Evolutionary conservation across 2,797 vertebrate species (phyloP), one percentile per base, ranked within the genome.

Genomic region (Pteronotus mesoamericanus): DNA sequence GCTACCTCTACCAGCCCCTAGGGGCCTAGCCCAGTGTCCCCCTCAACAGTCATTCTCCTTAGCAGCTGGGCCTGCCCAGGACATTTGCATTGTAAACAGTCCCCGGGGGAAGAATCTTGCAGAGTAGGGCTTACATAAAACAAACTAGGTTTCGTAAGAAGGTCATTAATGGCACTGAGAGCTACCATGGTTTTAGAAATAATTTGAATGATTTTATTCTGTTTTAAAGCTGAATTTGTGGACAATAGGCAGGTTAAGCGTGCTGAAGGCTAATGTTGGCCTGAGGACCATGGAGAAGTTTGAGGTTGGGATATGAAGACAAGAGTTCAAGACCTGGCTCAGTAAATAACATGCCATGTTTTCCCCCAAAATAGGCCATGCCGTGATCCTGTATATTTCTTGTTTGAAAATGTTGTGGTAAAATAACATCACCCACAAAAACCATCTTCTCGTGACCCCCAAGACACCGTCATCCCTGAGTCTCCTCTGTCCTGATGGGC

Each of bases 381-480:
- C 39, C 8, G 0, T 29, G 53, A 42, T 32, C n/a, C 37, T 42
- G 1, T 42, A 1, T 9, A 34, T 71, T 51, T 64, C 57, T 39
- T 9, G 3, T 74, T 61, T 87, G 89, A 61, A 96, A 64, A 32
- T 42, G 8, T 55, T 57, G 2, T 46, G 10, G 34, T 34, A 59
- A 78, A 57, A 55, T 5, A 11, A 10, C 48, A 4, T 42, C 71
- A 34, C 42, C 34, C 79, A 5, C 53, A n/a, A 55, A 51, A 83
- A 11, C 4, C 10, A 1, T 42, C 55, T 48, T 74, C 44, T 39
- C 15, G 0, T 4, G 22, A n/a, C 51, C 48, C 2, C 12, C 44
- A 9, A 14, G 19, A 18, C 26, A n/a, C 64, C 11, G 0, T 39
- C 1, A 0, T 12, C 26, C 42, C 37, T 75, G 2, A 8, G n/a